Conservation (phyloP, 2,113 vertebrate species). For the Orthochromis indermauri region DNA sequence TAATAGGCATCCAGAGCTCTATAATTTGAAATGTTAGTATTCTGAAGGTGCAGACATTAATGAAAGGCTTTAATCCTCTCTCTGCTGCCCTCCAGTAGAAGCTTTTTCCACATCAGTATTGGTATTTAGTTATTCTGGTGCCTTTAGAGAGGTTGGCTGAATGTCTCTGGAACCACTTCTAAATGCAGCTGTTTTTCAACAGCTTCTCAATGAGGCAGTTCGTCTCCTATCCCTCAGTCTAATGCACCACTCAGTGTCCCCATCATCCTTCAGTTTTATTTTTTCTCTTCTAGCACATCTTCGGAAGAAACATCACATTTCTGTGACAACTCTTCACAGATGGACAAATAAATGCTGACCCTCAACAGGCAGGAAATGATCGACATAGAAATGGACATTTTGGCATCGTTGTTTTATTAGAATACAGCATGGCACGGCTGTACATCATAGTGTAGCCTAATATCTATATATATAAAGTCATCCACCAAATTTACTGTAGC, state of each 20-base stretch:
- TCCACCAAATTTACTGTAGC: slow-evolving; percentile 60
- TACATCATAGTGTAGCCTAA: slow-evolving; percentile 55
- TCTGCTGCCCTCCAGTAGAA: not conserved
- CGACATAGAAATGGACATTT: not conserved
- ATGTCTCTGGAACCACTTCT: slow-evolving; percentile 18
- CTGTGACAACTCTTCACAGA: not conserved
- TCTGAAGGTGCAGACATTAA: slow-evolving; percentile 5
- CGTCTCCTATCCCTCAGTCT: not conserved
- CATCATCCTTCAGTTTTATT: not conserved
- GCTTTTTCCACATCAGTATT: not conserved
- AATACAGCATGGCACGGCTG: slow-evolving; percentile 66
- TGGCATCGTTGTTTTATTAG: slow-evolving; percentile 70
- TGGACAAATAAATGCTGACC: not conserved
- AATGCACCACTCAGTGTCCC: not conserved
- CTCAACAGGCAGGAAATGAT: not conserved
- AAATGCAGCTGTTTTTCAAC: slow-evolving; percentile 34
- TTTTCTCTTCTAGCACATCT: not conserved
- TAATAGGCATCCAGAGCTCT: not conserved
- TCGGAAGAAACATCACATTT: not conserved
- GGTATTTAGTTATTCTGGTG: slow-evolving; percentile 13
- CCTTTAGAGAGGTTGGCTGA: not conserved
- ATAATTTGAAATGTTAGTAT: slow-evolving; percentile 11
- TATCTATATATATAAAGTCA: slow-evolving; percentile 62
- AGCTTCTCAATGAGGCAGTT: not conserved
- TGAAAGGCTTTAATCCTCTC: not conserved